Evolutionary conservation across 2,113 vertebrate species (phyloP).

Genomic region (Probosciger aterrimus): DNA sequence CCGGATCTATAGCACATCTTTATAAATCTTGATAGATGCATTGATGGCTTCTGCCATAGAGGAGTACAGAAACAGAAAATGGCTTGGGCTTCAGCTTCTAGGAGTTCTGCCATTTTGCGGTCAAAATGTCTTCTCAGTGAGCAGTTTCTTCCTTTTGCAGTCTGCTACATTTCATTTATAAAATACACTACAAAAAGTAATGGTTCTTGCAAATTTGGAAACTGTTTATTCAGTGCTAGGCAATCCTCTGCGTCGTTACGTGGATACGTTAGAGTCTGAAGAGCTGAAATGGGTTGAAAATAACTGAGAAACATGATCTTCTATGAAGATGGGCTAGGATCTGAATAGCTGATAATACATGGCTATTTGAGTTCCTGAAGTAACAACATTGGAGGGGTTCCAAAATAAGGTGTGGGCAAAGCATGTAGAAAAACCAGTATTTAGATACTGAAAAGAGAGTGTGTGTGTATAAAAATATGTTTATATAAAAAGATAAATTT

Average conservation of each 20-base stretch:
- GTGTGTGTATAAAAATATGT: neutral
- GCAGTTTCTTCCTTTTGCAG: neutral
- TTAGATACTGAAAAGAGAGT: neutral
- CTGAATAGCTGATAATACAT: neutral
- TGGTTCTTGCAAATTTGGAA: neutral
- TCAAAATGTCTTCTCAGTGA: neutral
- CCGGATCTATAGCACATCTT: neutral
- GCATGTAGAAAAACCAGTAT: neutral
- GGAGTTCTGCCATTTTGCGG: neutral
- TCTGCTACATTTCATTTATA: neutral
- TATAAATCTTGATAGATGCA: neutral
- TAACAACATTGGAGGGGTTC: neutral
- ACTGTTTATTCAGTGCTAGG: neutral
- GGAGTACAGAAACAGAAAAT: neutral
- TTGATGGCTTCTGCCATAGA: neutral
- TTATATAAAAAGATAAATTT: neutral
- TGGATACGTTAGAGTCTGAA: neutral
- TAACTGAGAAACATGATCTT: neutral
- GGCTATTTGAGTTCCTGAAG: neutral
- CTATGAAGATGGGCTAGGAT: neutral
- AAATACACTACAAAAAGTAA: neutral
- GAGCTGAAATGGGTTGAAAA: neutral
- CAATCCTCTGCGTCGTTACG: neutral
- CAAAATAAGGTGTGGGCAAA: neutral
- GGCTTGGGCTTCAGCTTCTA: neutral